Evolutionary conservation across 2,888 invertebrate genomes (phyloP), one percentile per base, ranked within the genome.

Genomic region (Agrochola litura): DNA sequence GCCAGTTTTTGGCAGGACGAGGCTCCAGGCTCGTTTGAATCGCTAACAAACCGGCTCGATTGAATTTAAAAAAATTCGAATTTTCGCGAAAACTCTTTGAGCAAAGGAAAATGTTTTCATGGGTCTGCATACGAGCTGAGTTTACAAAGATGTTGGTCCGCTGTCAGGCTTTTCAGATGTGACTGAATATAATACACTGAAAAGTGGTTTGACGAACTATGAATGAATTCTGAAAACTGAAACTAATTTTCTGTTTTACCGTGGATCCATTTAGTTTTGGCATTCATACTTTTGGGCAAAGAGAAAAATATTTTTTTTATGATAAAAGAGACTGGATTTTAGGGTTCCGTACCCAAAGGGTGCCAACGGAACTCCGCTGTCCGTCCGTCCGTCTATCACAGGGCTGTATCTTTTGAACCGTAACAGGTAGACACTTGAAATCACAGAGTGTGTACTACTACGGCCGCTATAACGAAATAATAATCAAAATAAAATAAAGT

Each of bases 31-130:
- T 52, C 56, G 61, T 67, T 67, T 58, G 63, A 67, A 63, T 81
- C 58, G 9, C 79, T 71, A 81, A 83, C 78, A 58, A 83, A 63
- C 81, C 25, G 46, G 56, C 71, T 46, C 14, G 67, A 71, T 78
- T 83, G 58, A 61, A 78, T 63, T 52, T 52, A 14, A 37, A 68
- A 81, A 68, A 64, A 25, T 43, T 16, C 30, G 49, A 22, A 14
- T 63, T 56, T 79, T 46, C 56, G 56, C 49, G 37, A 54, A 76
- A 82, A 58, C 58, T 68, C 56, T 79, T 67, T 77, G 54, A 66
- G 43, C 61, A 30, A 37, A 56, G 71, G 58, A 2, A 63, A 68
- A 79, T 68, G 43, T 82, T 82, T 82, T 58, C 43, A 60, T 14
- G 52, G 52, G 43, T 58, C 22, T 12, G 30, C 56, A 6, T 41